Conservation (phyloP, 1,140 invertebrate species). For the Bilobella aurantiaca region DNA sequence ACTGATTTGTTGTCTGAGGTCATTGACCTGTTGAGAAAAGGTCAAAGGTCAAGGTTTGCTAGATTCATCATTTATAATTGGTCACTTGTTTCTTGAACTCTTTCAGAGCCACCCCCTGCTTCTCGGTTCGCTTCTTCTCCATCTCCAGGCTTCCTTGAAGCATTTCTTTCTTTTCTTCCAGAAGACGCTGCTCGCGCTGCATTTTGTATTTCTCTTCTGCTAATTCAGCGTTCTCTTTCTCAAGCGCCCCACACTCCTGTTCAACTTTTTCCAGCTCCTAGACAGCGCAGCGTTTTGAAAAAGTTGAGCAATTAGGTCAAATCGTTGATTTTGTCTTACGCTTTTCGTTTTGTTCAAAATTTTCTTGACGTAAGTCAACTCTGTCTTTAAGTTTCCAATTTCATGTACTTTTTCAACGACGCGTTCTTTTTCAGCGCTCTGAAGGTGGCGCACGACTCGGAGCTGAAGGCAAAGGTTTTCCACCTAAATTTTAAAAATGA, state of each 20-base stretch:
- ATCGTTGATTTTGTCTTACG: background rate
- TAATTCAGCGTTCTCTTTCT: constrained; percentile 7
- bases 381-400: constrained; percentile 12
- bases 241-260: constrained; percentile 9
- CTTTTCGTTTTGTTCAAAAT: background rate
- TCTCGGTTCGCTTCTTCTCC: constrained; percentile 15
- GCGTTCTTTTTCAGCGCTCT: constrained; percentile 16
- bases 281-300: background rate
- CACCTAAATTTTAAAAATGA: background rate
- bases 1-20: background rate
- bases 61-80: background rate
- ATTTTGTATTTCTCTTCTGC: constrained; percentile 13
- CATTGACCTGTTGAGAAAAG: background rate
- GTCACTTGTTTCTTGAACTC: constrained; percentile 6
- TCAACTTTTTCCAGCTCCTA: constrained; percentile 21
- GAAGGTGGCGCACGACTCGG: constrained; percentile 24
- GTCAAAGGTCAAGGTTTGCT: background rate
- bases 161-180: constrained; percentile 14
- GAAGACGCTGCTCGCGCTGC: background rate
- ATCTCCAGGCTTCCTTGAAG: background rate
- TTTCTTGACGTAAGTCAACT: constrained; percentile 10
- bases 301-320: background rate
- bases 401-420: constrained; percentile 11
- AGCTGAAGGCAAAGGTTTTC: constrained; percentile 26
- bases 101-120: background rate